Conservation (phyloP, 1,140 invertebrate species). For the Bombus polaris region DNA sequence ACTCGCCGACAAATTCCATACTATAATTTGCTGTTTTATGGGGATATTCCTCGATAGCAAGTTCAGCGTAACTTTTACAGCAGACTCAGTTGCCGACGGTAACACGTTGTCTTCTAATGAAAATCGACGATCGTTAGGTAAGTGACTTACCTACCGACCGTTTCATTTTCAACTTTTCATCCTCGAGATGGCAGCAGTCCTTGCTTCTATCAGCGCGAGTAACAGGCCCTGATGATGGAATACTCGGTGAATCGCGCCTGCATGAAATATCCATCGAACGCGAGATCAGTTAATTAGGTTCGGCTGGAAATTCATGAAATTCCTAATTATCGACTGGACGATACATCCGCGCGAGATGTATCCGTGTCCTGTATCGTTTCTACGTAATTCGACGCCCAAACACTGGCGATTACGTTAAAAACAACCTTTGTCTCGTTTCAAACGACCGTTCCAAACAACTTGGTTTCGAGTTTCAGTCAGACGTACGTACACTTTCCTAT, state of each 20-base stretch:
- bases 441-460: background rate
- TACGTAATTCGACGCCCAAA: background rate
- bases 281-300: background rate
- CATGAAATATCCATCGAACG: background rate
- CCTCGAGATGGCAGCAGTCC: too few relatives aligned
- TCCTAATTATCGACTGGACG: background rate
- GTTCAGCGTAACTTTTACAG: too few relatives aligned
- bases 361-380: background rate
- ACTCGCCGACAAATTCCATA: too few relatives aligned
- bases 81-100: too few relatives aligned
- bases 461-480: background rate
- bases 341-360: too few relatives aligned
- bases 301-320: background rate
- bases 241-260: background rate
- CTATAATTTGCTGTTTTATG: too few relatives aligned
- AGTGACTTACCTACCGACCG: too few relatives aligned
- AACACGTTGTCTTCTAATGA: too few relatives aligned
- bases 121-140: too few relatives aligned
- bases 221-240: background rate
- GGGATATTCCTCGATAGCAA: too few relatives aligned
- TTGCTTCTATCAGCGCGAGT: background rate
- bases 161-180: background rate
- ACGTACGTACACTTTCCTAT: constrained; percentile 1
- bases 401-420: constrained; percentile 12
- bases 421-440: background rate